These are phyloP conservation scores for Athripsodes cinereus DNA, from an alignment of 2,888 invertebrate genomes.

Conservation along the genomic window DNA sequence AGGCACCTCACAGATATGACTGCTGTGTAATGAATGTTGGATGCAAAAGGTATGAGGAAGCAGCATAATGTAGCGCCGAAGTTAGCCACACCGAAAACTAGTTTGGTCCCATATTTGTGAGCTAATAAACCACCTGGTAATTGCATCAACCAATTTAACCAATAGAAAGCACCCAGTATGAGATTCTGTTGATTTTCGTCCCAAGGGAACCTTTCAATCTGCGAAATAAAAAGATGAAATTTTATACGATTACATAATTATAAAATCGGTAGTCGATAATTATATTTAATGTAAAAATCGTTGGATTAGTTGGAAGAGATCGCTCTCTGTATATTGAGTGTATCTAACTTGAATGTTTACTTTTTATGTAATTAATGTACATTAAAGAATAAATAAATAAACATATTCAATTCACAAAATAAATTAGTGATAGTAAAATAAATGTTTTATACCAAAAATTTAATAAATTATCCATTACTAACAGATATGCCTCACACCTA, in stretches of 20 bases:
- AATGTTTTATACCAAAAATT: too few species aligned
- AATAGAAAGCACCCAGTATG: conserved; percentile 64
- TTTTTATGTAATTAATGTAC: too few species aligned
- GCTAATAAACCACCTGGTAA: conserved; percentile 67
- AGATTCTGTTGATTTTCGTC: conserved; percentile 58
- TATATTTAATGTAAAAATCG: too few species aligned
- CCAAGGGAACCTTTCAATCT: conserved; percentile 49
- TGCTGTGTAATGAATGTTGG: conserved; percentile 50
- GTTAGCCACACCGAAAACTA: conserved; percentile 62
- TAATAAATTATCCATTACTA: too few species aligned
- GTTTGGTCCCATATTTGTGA: conserved; percentile 63
- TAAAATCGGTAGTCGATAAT: too few species aligned
- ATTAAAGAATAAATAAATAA: too few species aligned
- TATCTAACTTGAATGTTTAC: too few species aligned
- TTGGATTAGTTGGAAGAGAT: too few species aligned
- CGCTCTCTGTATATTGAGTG: too few species aligned
- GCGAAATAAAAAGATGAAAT: conserved; percentile 11
- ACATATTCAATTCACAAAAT: too few species aligned
- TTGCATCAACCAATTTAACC: conserved; percentile 66
- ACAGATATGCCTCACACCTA: too few species aligned
- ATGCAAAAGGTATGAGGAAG: conserved; percentile 59
- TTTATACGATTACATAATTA: neutral
- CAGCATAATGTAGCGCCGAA: conserved; percentile 57
- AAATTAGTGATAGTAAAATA: too few species aligned
- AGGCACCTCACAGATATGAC: conserved; percentile 56